Base-by-base conservation (phyloP, 1,140 invertebrate genomes). In the Maconellicoccus hirsutus region DNA sequence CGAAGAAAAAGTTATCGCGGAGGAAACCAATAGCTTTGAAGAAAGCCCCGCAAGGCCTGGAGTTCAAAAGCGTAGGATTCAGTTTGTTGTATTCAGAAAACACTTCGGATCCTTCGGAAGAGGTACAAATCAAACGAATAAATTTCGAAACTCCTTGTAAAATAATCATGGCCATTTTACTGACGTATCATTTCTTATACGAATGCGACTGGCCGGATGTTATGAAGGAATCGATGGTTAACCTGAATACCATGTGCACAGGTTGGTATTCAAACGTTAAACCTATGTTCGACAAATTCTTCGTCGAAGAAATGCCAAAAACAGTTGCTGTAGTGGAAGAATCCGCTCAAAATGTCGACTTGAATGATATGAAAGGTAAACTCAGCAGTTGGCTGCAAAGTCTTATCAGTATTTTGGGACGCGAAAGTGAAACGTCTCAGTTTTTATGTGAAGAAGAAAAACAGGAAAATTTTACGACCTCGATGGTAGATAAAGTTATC, bases 141-240 rank as follows among this genome's bases (percentile, higher is more conserved):
- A 19, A 26, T 26, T 66, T 66, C 19, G 61, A 66, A 26, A 25
- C 61, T 12, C 61, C 61, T 10, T 66, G 61, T 66, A 66, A 66
- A 66, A 66, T 66, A 1, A 23, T 66, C 22, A 66, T 66, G 22
- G 61, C 61, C 16, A 16, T 66, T 8, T 23, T 66, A 26, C 61
- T 66, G 14, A 3, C 25, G 22, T 14, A 19, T 52, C 42, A 52
- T 52, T 52, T 52, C 42, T 16, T 52, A 14, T 16, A 3, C 42
- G 42, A 52, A 19, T 19, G n/a, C 42, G n/a, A 52, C 3, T 52
- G 42, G 42, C n/a, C 42, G 42, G 42, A 52, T 52, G n/a, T 16
- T 19, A 14, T 8, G 16, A 16, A 52, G 12, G 16, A 4, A 16
- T 16, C 10, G 10, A 4, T 52, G 3, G 6, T 6, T 19, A 52